Evolutionary conservation across 2,797 vertebrate genomes (phyloP).

Genomic region (Arctocebus calabarensis): DNA sequence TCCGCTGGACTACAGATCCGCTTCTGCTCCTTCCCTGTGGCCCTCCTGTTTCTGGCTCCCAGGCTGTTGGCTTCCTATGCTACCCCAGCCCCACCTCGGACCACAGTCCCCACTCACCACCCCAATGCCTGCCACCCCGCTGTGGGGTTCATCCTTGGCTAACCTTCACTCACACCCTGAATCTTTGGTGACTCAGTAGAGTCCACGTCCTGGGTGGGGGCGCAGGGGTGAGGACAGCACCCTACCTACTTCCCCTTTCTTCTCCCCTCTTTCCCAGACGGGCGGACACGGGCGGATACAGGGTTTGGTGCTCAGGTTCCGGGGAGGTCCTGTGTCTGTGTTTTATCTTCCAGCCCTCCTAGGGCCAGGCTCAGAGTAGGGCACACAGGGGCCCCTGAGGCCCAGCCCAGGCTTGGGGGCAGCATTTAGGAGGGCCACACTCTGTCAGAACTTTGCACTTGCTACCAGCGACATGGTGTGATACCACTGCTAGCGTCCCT

Average conservation of each 20-base stretch:
- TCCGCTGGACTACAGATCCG: background rate
- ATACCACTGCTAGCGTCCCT: no score
- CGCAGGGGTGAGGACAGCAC: background rate
- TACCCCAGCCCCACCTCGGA: background rate
- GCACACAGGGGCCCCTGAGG: background rate
- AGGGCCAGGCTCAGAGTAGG: background rate
- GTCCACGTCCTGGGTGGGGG: background rate
- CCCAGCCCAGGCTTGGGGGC: no score
- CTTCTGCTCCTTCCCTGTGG: background rate
- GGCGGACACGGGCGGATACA: background rate
- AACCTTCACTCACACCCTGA: background rate
- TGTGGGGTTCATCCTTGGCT: background rate
- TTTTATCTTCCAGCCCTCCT: background rate
- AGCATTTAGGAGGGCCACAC: background rate
- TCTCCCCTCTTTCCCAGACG: background rate
- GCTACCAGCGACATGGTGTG: background rate
- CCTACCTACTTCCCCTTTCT: accelerated
- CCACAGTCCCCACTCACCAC: accelerated
- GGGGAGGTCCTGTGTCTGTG: background rate
- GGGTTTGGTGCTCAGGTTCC: background rate
- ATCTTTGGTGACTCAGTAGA: background rate
- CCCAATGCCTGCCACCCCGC: accelerated
- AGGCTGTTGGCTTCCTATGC: background rate
- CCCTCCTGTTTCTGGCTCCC: background rate
- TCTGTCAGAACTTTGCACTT: background rate